Conservation (phyloP, 2,888 invertebrate genomes). For the Oscheius onirici region DNA sequence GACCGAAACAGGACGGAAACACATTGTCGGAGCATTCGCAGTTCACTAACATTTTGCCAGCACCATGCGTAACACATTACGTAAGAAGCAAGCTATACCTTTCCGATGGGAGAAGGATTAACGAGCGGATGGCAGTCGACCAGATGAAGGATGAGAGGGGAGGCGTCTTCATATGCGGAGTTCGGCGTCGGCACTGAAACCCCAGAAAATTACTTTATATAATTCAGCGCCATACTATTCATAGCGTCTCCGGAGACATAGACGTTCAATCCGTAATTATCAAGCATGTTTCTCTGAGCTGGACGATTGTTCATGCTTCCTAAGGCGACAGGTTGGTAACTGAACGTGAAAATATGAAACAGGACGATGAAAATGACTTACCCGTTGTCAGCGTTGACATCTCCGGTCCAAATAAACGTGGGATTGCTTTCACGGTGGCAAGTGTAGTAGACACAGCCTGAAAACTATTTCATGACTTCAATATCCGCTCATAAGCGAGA, state of each 20-base stretch:
- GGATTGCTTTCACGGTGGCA: slow-evolving; percentile 20
- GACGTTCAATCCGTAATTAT: background rate
- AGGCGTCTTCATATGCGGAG: background rate
- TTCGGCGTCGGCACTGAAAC: slow-evolving; percentile 3
- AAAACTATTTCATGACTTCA: no score
- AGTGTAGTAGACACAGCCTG: slow-evolving; percentile 22
- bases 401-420: slow-evolving; percentile 42
- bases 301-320: no score
- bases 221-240: background rate
- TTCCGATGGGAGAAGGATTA: slow-evolving; percentile 16
- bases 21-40: no score
- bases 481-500: no score
- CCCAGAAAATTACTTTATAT: background rate
- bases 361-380: background rate
- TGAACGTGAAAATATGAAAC: background rate
- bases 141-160: background rate
- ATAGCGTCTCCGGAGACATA: background rate
- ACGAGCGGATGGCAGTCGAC: background rate
- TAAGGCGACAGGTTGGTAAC: slow-evolving; percentile 3
- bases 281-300: background rate
- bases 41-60: no score
- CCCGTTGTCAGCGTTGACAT: slow-evolving; percentile 37
- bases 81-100: background rate
- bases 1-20: no score
- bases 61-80: no score